phyloP scores from a whole-genome alignment of 37 sponge, comb jelly and placozoan species.

The Haliclona indistincta region DNA sequence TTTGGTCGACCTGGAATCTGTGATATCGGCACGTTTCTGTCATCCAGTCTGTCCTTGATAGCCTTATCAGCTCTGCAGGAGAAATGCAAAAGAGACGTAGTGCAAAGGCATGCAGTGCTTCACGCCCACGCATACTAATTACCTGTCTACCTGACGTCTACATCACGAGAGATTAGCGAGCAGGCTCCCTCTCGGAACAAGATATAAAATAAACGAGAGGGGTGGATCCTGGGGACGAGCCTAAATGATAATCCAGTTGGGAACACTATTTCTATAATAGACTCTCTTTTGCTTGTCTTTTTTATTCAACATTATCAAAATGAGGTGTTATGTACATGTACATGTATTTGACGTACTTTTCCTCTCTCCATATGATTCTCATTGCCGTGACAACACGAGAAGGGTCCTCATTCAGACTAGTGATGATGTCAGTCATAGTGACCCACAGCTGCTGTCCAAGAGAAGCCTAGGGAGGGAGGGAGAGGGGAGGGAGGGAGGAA shows the following conservation, averaged over 20 bases:
- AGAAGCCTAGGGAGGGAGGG: conserved; percentile 46
- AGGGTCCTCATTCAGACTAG: conserved; percentile 43
- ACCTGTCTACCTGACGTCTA: conserved; percentile 48
- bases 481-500: too few species aligned
- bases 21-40: conserved; percentile 30
- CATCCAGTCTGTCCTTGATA: conserved; percentile 32
- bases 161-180: too few species aligned
- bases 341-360: conserved; percentile 45
- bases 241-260: not conserved
- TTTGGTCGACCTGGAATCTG: conserved; percentile 74
- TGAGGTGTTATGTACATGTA: not conserved
- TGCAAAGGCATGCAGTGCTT: too few species aligned
- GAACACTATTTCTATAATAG: not conserved
- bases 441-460: conserved; percentile 75
- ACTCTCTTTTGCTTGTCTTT: not conserved
- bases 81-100: not conserved
- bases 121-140: conserved; percentile 68
- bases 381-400: conserved; percentile 78
- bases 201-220: too few species aligned
- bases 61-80: conserved; percentile 22
- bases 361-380: conserved; percentile 88
- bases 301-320: not conserved
- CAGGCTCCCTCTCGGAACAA: too few species aligned
- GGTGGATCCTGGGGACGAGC: too few species aligned
- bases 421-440: conserved; percentile 18